These are phyloP conservation scores for Hypanus sabinus DNA, from an alignment of 2,113 vertebrate genomes.

Conservation along the genomic window DNA sequence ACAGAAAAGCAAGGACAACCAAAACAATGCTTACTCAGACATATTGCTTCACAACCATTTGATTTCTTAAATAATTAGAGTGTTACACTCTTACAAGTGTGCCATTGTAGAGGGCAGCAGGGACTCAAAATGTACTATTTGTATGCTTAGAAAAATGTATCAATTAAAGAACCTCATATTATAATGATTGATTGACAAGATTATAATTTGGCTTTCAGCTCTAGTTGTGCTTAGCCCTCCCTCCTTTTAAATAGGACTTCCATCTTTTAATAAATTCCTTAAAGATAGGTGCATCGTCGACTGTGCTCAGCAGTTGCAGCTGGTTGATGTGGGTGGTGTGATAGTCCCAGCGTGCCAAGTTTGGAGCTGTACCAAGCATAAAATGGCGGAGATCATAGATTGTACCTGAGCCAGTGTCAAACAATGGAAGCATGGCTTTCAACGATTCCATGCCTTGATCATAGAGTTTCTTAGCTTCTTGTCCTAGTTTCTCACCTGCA, in stretches of 20 bases:
- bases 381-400: slow-evolving; percentile 95
- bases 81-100: not conserved
- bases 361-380: slow-evolving; percentile 85
- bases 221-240: slow-evolving; percentile 95
- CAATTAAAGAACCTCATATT: slow-evolving; percentile 29
- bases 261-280: slow-evolving; percentile 83
- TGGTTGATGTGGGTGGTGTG: slow-evolving; percentile 99
- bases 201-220: slow-evolving; percentile 47
- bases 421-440: slow-evolving; percentile 92
- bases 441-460: slow-evolving; percentile 85
- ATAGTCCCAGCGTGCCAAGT: slow-evolving; percentile 97
- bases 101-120: not conserved
- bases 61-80: not conserved
- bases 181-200: slow-evolving; percentile 29
- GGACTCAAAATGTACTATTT: slow-evolving; percentile 21
- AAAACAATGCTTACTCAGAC: not conserved
- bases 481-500: slow-evolving; percentile 72
- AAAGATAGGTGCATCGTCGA: slow-evolving; percentile 81
- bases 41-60: slow-evolving; percentile 3
- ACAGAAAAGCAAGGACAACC: not conserved
- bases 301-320: slow-evolving; percentile 81
- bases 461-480: slow-evolving; percentile 73
- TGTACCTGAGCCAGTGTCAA: slow-evolving; percentile 88
- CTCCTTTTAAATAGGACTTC: slow-evolving; percentile 91
- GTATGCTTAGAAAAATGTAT: slow-evolving; percentile 24